phyloP scores from a whole-genome alignment of 2,888 invertebrate species.

The Clunio marinus region DNA sequence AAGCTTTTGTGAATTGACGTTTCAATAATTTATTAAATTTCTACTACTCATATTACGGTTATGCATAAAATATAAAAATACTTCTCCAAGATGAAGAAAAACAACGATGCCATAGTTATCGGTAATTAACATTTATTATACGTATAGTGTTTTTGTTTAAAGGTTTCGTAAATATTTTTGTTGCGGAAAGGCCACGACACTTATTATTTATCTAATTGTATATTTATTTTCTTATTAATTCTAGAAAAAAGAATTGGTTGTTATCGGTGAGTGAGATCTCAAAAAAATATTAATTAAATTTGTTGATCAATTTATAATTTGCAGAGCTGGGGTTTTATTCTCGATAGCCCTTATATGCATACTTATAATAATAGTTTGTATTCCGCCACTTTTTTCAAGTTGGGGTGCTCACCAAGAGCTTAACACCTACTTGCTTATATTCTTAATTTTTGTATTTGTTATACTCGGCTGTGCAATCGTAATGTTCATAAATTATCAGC shows the following conservation, averaged over 20 bases:
- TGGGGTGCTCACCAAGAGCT: neutral
- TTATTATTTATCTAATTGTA: neutral
- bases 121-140: neutral
- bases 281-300: no score
- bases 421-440: conserved; percentile 1
- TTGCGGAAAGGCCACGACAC: no score
- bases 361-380: neutral
- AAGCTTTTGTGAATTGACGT: no score
- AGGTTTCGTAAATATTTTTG: no score
- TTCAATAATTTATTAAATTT: no score
- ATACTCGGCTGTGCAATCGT: neutral
- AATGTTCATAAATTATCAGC: neutral
- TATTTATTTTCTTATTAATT: neutral
- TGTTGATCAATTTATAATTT: neutral
- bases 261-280: conserved; percentile 5
- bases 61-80: no score
- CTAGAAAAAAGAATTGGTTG: neutral
- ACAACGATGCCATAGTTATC: neutral
- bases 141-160: neutral
- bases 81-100: neutral
- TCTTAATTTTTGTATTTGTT: neutral
- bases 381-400: neutral
- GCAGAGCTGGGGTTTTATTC: neutral
- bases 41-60: no score
- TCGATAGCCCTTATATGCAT: neutral